These are phyloP conservation scores for Apogon talboti DNA, from an alignment of 2,797 vertebrate genomes.

Conservation along the genomic window DNA sequence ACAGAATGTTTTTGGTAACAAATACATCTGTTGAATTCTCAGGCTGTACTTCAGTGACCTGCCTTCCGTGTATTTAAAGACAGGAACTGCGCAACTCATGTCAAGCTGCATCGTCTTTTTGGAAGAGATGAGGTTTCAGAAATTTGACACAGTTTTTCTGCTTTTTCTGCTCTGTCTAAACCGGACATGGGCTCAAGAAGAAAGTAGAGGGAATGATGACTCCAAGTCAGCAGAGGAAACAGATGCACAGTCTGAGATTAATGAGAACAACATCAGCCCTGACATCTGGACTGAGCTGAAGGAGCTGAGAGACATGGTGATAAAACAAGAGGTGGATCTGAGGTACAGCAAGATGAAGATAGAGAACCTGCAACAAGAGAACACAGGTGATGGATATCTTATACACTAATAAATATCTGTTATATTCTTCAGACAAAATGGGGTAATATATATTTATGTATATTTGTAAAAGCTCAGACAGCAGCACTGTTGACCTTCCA, in stretches of 20 bases:
- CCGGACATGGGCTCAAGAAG: constrained; percentile 13
- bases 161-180: constrained; percentile 22
- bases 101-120: not conserved
- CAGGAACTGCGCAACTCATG: rapidly evolving
- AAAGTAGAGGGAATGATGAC: not conserved
- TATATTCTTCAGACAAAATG: too few relatives aligned
- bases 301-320: constrained; percentile 32
- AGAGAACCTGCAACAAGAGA: constrained; percentile 23
- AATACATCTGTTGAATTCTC: constrained; percentile 19
- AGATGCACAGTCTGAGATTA: not conserved
- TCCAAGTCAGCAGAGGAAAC: not conserved
- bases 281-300: constrained; percentile 35
- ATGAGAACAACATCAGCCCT: not conserved
- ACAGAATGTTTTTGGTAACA: constrained; percentile 7
- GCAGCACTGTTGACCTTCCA: not conserved
- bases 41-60: not conserved
- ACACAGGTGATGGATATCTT: too few relatives aligned
- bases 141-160: constrained; percentile 7
- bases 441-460: too few relatives aligned
- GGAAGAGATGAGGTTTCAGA: constrained; percentile 12
- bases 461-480: too few relatives aligned
- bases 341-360: constrained; percentile 21
- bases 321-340: constrained; percentile 21
- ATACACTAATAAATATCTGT: too few relatives aligned
- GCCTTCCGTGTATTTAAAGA: not conserved